Percentiles rank a stretch among this genome's conserved stretches.
Evolutionary conservation across 2,113 vertebrate genomes (phyloP).

Genomic region (Athene noctua): DNA sequence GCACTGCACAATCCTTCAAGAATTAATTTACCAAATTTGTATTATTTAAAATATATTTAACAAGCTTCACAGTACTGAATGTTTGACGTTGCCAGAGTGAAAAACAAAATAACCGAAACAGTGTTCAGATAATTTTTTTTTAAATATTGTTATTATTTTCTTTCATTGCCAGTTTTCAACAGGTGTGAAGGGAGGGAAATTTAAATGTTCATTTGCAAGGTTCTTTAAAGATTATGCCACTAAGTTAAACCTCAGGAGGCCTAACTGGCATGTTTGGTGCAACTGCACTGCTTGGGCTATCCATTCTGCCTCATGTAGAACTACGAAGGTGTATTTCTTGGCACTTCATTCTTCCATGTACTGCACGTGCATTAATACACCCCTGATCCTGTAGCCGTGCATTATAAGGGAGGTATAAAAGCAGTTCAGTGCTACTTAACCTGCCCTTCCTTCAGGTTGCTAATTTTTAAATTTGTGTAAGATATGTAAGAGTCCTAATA

Average conservation of each 20-base stretch:
- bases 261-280: neutral
- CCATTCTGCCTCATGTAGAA: neutral
- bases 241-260: neutral
- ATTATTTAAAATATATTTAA: neutral
- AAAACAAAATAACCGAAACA: neutral
- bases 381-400: neutral
- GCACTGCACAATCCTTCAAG: neutral
- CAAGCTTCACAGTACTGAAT: neutral
- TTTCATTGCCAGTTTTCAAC: neutral
- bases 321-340: no score
- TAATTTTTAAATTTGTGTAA: neutral
- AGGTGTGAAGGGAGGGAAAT: neutral
- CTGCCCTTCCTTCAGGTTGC: neutral
- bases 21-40: neutral
- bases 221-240: neutral
- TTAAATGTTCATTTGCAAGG: neutral
- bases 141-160: no score
- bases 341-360: rapidly evolving
- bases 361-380: neutral
- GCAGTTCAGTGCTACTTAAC: neutral
- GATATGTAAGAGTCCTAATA: neutral
- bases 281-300: neutral
- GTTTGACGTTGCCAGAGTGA: neutral
- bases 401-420: neutral
- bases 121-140: neutral